Evolutionary conservation across 2,888 invertebrate species (phyloP), one percentile per base, ranked within the genome.

Genomic region (Oscheius myriophilus): DNA sequence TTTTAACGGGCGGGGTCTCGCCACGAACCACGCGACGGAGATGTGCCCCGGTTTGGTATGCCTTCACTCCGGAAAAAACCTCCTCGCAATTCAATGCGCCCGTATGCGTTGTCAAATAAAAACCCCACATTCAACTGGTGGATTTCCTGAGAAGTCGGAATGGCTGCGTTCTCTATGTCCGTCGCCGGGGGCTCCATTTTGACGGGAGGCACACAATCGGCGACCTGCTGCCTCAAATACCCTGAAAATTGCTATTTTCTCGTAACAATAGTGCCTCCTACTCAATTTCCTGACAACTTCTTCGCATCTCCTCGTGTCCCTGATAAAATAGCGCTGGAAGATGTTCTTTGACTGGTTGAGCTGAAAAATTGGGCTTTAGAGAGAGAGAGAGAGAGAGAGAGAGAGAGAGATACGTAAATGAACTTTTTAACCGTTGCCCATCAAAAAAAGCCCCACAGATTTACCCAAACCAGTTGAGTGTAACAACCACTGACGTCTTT

Each of bases 81-180:
- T 3, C 33, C 33, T 33, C 4, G 33, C 9, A 33, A 33, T 33
- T 33, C 33, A 33, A 33, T n/a, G n/a, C n/a, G n/a, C n/a, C n/a
- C n/a, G n/a, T n/a, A n/a, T n/a, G n/a, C n/a, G n/a, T n/a, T n/a
- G n/a, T n/a, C n/a, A n/a, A n/a, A n/a, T n/a, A n/a, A 18, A 62
- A 39, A 2, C 0, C 33, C 2, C 7, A 93, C 94, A 91, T 97
- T 96, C 71, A 97, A 90, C 88, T 96, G 96, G 80, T 96, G 94
- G 95, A 97, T 96, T 89, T 97, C 96, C 75, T 95, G 90, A 0
- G 96, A 95, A 84, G 95, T 95, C 0, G 97, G 97, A n/a, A 96
- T 96, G 88, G 96, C 96, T 12, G 78, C 45, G 57, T 75, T 63
- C 0, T 96, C 96, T 12, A 79, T 42, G 61, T 75, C 63, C 0